Evolutionary conservation across 2,888 invertebrate genomes (phyloP), one percentile per base, ranked within the genome.

Genomic region (Priocnemis perturbator): DNA sequence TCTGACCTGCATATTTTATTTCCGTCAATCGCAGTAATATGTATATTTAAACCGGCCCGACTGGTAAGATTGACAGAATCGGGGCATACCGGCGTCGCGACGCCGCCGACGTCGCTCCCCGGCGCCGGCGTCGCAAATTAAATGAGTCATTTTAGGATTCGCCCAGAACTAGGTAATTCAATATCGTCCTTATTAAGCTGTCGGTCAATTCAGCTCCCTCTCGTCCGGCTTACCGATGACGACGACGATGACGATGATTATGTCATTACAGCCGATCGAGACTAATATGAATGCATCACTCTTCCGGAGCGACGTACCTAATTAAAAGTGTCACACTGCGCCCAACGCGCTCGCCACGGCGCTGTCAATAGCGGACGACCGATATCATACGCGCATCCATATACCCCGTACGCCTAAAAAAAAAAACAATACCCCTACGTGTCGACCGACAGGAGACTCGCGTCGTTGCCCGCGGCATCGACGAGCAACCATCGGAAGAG

Each of bases 1-100:
- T 83, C 77, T 66, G 70, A 65, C 48, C 70, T 86, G 83, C 77
- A 85, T 86, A 83, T 83, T 86, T 85, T 72, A 86, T 83, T 77
- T 72, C 69, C 56, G 79, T 76, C 82, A 79, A 84, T 79, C 78
- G 82, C 74, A 81, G 7, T 79, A 78, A 85, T 80, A 85, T 84
- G 80, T 85, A 85, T 83, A 86, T 85, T 86, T 85, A 83, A 85
- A 84, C 64, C 78, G 71, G 53, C 64, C 50, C 50, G 50, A 73
- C 73, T 71, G 70, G 74, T 74, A 72, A 82, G 86, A 86, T 85
- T 87, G 87, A 87, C 87, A 83, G 85, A 88, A 87, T 85, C 83
- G 82, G 88, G 87, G 71, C 87, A 87, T 72, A 73, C 76, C 79
- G 82, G 77, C 83, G 86, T 85, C 84, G 86, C 85, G 85, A 85